These are phyloP conservation scores for Lasioglossum vierecki DNA, from an alignment of 2,888 invertebrate genomes.

Conservation along the genomic window DNA sequence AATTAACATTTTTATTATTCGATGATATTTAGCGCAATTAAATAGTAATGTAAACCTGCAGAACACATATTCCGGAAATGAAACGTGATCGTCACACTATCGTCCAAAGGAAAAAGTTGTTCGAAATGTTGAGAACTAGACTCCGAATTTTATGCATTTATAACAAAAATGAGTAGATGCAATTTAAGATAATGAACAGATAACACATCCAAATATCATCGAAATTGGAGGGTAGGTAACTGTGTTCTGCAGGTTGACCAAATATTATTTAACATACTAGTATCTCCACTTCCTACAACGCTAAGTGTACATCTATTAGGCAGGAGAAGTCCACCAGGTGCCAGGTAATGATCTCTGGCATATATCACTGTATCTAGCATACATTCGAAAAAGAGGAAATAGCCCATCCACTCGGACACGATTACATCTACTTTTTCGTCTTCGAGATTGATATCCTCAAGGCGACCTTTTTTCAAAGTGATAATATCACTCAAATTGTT, in stretches of 20 bases:
- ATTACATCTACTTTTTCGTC: slow-evolving; percentile 94
- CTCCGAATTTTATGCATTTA: too few relatives aligned
- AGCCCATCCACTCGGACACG: slow-evolving; percentile 99
- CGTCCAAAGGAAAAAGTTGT: too few relatives aligned
- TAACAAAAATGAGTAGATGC: too few relatives aligned
- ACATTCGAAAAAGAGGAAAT: slow-evolving; percentile 97
- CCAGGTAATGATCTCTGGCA: slow-evolving; percentile 93
- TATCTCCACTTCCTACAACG: slow-evolving; percentile 91
- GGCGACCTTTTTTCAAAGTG: slow-evolving; percentile 91
- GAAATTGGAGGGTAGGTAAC: neutral
- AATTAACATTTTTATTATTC: neutral
- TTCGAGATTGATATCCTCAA: slow-evolving; percentile 93
- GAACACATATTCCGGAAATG: neutral
- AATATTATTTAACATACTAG: slow-evolving; percentile 83
- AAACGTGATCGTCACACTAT: neutral
- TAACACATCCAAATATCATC: too few relatives aligned
- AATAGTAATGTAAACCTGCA: slow-evolving; percentile 10
- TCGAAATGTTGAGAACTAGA: too few relatives aligned
- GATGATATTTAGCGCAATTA: neutral
- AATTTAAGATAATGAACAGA: too few relatives aligned
- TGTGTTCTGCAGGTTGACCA: neutral
- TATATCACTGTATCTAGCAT: slow-evolving; percentile 98
- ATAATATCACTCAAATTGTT: slow-evolving; percentile 91
- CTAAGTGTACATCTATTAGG: slow-evolving; percentile 94
- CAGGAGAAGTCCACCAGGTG: slow-evolving; percentile 90